Evolutionary conservation across 2,888 invertebrate species (phyloP).

Genomic region (Pegoplata infirma): DNA sequence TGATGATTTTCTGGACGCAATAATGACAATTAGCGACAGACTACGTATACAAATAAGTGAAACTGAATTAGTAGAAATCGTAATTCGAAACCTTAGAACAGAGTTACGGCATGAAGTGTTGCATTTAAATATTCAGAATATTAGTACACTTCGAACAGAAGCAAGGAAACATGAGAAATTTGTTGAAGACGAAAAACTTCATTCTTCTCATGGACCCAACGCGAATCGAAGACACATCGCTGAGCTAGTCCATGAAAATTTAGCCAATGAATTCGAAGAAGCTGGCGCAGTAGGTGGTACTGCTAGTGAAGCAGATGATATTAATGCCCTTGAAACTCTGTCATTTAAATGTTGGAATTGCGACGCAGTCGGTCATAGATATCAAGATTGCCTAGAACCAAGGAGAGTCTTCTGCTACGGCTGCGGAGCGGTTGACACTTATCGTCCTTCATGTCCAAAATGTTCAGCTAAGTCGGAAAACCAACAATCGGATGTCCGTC

Average conservation of each 20-base stretch:
- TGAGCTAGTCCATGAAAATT: constrained; percentile 3
- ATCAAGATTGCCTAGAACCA: constrained; percentile 21
- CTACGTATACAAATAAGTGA: constrained; percentile 10
- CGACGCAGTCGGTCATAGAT: constrained; percentile 14
- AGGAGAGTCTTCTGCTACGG: constrained; percentile 41
- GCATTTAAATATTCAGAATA: neutral
- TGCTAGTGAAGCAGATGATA: neutral
- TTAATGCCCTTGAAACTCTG: neutral
- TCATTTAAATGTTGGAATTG: constrained; percentile 42
- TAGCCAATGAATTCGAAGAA: neutral
- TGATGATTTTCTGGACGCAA: constrained; percentile 31
- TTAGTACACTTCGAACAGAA: constrained; percentile 10
- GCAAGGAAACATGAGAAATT: constrained; percentile 23
- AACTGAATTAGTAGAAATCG: constrained; percentile 23
- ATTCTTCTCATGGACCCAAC: neutral
- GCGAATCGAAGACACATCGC: constrained; percentile 2
- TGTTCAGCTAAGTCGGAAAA: constrained; percentile 47
- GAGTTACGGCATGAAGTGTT: constrained; percentile 6
- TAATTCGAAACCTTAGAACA: constrained; percentile 19
- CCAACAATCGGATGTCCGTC: neutral
- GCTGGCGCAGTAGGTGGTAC: neutral
- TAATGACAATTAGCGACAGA: constrained; percentile 29
- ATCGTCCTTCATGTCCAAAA: constrained; percentile 62
- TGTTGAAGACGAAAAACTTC: neutral
- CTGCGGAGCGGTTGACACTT: constrained; percentile 60